These are phyloP conservation scores for Ornithoptera priamus DNA, from an alignment of 2,888 invertebrate genomes.

Conservation along the genomic window DNA sequence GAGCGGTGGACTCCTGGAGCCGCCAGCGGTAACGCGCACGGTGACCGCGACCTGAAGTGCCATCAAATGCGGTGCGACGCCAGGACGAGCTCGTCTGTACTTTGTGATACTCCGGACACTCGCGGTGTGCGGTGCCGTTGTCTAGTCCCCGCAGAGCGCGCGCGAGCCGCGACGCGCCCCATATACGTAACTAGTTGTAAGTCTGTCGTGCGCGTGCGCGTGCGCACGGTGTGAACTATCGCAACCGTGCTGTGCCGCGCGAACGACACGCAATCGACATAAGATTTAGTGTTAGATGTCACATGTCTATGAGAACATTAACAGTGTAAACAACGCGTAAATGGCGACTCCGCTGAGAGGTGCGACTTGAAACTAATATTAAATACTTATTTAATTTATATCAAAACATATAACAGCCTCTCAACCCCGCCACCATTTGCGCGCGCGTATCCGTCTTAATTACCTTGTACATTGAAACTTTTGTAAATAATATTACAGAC, in stretches of 20 bases:
- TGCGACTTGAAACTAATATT: background rate
- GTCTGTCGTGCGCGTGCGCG: constrained; percentile 42
- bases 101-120: constrained; percentile 23
- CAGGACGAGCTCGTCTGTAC: constrained; percentile 11
- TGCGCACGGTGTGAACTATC: constrained; percentile 18
- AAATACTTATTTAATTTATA: constrained; percentile 19
- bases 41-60: constrained; percentile 17
- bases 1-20: background rate
- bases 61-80: constrained; percentile 11
- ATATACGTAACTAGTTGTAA: constrained; percentile 76
- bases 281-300: constrained; percentile 20
- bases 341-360: constrained; percentile 9
- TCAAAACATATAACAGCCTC: background rate
- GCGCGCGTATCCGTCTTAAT: constrained; percentile 8
- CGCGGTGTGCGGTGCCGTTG: constrained; percentile 48
- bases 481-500: constrained; percentile 29
- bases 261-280: constrained; percentile 4
- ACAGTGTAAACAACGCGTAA: constrained; percentile 6
- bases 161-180: constrained; percentile 48
- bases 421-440: constrained; percentile 10
- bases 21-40: background rate
- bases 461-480: constrained; percentile 17
- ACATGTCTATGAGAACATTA: constrained; percentile 1
- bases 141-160: constrained; percentile 62
- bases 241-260: background rate